phyloP scores from a whole-genome alignment of 2,888 invertebrate species.

The Dascillus cervinus region DNA sequence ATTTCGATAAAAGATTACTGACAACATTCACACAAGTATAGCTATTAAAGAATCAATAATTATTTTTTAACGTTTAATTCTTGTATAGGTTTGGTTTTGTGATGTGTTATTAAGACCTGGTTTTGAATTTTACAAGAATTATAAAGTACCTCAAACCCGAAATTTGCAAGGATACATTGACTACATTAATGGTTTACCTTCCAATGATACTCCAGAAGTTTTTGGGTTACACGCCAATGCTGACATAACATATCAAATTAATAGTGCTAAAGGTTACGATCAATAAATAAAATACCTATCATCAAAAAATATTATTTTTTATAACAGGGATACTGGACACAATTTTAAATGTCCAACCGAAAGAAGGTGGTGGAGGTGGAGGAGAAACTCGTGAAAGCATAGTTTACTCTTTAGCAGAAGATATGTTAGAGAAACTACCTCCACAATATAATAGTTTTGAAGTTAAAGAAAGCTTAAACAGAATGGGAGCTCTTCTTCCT shows the following conservation, averaged over 20 bases:
- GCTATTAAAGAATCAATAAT: no score
- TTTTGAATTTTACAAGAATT: constrained; percentile 90
- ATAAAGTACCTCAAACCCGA: constrained; percentile 81
- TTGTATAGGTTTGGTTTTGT: constrained; percentile 76
- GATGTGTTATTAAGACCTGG: constrained; percentile 78
- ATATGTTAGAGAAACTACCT: constrained; percentile 84
- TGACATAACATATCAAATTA: constrained; percentile 96
- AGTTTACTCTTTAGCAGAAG: constrained; percentile 85
- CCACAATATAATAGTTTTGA: constrained; percentile 83
- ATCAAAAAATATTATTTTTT: neutral
- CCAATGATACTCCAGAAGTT: constrained; percentile 87
- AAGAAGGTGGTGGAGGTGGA: constrained; percentile 87
- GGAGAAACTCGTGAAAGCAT: constrained; percentile 91
- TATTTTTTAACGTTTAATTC: no score
- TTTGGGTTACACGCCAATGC: constrained; percentile 96
- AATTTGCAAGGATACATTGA: constrained; percentile 74
- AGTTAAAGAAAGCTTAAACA: constrained; percentile 77
- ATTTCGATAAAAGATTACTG: constrained; percentile 89
- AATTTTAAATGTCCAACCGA: constrained; percentile 94
- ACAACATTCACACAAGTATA: constrained; percentile 80
- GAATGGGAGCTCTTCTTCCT: constrained; percentile 88
- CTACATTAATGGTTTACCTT: constrained; percentile 73
- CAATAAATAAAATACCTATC: neutral
- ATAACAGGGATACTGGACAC: constrained; percentile 82
- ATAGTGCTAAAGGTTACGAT: constrained; percentile 79